Base-by-base conservation (phyloP, 2,888 invertebrate genomes). In the Latheticus oryzae region DNA sequence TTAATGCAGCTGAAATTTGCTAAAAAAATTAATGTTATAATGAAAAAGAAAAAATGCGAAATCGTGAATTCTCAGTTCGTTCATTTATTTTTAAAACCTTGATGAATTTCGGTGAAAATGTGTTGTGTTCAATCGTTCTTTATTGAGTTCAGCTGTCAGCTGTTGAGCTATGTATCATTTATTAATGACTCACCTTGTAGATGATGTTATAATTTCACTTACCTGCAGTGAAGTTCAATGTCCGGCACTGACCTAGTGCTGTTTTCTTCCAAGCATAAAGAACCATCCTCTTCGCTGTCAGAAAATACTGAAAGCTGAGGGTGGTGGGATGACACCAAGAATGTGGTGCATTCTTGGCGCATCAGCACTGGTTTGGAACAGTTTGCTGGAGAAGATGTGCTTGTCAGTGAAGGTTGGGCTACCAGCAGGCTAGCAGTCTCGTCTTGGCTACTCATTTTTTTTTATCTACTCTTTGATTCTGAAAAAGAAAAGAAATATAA, bases 341-440 rank as follows among this genome's bases (percentile, higher is more conserved):
- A 85, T 43, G 92, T 91, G 37, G 93, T 91, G 69, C 92, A 89
- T 80, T 93, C 92, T 80, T 93, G 93, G 65, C 93, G 85, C 82
- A 90, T 92, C 64, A 93, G 82, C 61, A 91, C 89, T 65, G 93
- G 93, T 77, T 93, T 93, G 56, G 84, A 84, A 56, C 83, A 79
- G 65, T 78, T 78, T 73, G 80, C 78, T 38, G 81, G 80, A 43
- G 81, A 79, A 64, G 78, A 76, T 61, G 78, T 78, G 78, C 72
- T 78, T 67, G 78, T 81, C 76, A 85, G 82, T 5, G 84, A 80
- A 32, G 86, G 84, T 50, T 85, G 84, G 62, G 85, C 85, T 61
- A 89, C 86, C 65, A 93, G 82, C 58, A 92, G 84, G 69, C 91
- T 90, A 53, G 90, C 88, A 51, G 91, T 91, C 81, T 92, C 91